Base-by-base conservation (phyloP, 2,113 vertebrate genomes). In the Neodontobutis hainanensis region DNA sequence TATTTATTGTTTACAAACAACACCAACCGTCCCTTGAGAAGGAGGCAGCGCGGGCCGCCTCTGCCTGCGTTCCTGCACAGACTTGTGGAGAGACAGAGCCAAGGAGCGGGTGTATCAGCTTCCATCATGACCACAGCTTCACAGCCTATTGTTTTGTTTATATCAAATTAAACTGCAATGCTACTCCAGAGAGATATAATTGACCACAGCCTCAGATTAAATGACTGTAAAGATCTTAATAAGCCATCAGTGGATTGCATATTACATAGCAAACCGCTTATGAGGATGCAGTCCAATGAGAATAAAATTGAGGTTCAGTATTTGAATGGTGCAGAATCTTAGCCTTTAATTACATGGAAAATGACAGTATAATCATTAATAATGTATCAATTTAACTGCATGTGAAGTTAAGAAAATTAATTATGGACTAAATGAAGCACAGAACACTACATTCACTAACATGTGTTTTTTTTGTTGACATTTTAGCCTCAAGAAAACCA, bases 141-240 rank as follows among this genome's bases (percentile, higher is more conserved):
- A 78, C 85, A 86, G 89, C 70, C 87, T 86, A 73, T 86, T 91
- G 84, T 89, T 90, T 86, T 90, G 84, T 90, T 91, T 89, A 84
- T 87, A 92, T 90, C 91, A 89, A 91, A 92, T 93, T 90, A 93
- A 90, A 89, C 87, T 85, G 83, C 82, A 89, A 78, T 77, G 85
- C 87, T 88, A 75, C 87, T 85, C 81, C 77, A 82, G 89, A 87
- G 87, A 87, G 80, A 83, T 79, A 72, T 88, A 91, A 90, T 89
- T 89, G 90, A 92, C 90, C 86, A 88, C 87, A 84, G 88, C 82
- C 85, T 86, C 76, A 87, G 85, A 89, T 91, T 89, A 86, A 91
- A 88, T 90, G 90, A 91, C 90, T 86, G 84, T 88, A 85, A 87
- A 78, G 86, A 91, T 91, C 88, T 90, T 90, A 93, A 92, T 91